Evolutionary conservation across 1,140 invertebrate genomes (phyloP), one percentile per base, ranked within the genome.

Genomic region (Pseudomyrmex flavicornis): DNA sequence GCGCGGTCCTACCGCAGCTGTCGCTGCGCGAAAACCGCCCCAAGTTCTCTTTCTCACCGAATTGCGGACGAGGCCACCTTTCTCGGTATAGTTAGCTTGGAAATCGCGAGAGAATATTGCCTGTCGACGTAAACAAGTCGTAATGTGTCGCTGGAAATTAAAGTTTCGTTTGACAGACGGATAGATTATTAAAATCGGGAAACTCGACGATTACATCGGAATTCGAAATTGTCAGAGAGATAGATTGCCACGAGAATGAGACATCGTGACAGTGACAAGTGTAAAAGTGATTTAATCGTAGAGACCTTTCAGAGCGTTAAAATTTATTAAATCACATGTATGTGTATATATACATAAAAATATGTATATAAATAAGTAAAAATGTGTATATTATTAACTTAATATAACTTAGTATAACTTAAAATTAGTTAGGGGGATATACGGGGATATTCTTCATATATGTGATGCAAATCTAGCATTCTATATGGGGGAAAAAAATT

Each of bases 1-100:
- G 35, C 44, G 62, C 20, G 82, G 62, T 83, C 26, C 82, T 69
- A 69, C 82, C 82, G 82, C 82, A 83, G 82, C 61, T 83, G 82
- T 69, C 63, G 44, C 65, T 68, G 44, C 54, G 44, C 35, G 65
- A 52, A 79, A 79, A 69, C n/a, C 52, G 61, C 52, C 62, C 26
- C 52, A 22, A 44, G 63, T 61, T 46, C 26, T 68, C 44, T 79
- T 62, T 79, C 63, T 52, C 46, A 52, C 13, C n/a, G 46, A 52
- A 76, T 83, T 26, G 44, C 13, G 58, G 48, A 35, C 20, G 46
- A 76, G n/a, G n/a, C 26, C 12, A n/a, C 7, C 46, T 52, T 12
- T 2, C 13, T 5, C 7, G 35, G 26, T 26, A 26, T 3, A 15
- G 1, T 15, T 46, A 65, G n/a, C 13, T 26, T 35, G n/a, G 9